A percentile compares a stretch with the other conserved stretches of the same genome.
Evolutionary conservation across 2,888 invertebrate species (phyloP).

Genomic region (Asteroscopus sphinx): DNA sequence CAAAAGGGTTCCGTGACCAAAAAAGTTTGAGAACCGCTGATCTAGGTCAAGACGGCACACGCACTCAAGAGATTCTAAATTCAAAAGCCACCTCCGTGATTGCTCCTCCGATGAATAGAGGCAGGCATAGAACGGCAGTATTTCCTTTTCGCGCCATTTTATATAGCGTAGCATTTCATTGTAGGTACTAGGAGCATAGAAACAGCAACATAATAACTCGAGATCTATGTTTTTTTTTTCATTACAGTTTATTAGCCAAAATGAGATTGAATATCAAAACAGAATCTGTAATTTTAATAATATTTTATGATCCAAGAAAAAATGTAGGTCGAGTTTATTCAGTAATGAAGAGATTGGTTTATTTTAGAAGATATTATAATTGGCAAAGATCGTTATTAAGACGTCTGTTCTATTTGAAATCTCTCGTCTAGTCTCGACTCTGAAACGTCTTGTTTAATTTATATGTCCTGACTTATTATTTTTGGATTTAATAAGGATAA

Average conservation of each 20-base stretch:
- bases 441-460: too few relatives aligned
- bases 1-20: too few relatives aligned
- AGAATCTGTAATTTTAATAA: constrained; percentile 38
- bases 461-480: too few relatives aligned
- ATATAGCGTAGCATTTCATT: constrained; percentile 42
- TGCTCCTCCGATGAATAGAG: constrained; percentile 48
- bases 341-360: background rate
- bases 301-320: constrained; percentile 18
- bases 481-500: too few relatives aligned
- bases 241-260: constrained; percentile 13
- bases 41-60: constrained; percentile 64
- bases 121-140: constrained; percentile 41
- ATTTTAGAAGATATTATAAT: background rate
- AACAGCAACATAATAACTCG: constrained; percentile 23
- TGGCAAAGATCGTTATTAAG: background rate
- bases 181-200: constrained; percentile 35
- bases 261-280: constrained; percentile 23
- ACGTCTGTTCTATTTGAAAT: background rate
- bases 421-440: too few relatives aligned
- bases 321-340: constrained; percentile 24
- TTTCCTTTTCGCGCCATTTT: constrained; percentile 46
- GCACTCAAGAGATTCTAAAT: constrained; percentile 55
- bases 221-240: constrained; percentile 16
- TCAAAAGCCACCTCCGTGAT: constrained; percentile 49
- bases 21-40: too few relatives aligned